These are phyloP conservation scores for Epirrhoe tristata DNA, from an alignment of 2,888 invertebrate genomes.

Conservation along the genomic window DNA sequence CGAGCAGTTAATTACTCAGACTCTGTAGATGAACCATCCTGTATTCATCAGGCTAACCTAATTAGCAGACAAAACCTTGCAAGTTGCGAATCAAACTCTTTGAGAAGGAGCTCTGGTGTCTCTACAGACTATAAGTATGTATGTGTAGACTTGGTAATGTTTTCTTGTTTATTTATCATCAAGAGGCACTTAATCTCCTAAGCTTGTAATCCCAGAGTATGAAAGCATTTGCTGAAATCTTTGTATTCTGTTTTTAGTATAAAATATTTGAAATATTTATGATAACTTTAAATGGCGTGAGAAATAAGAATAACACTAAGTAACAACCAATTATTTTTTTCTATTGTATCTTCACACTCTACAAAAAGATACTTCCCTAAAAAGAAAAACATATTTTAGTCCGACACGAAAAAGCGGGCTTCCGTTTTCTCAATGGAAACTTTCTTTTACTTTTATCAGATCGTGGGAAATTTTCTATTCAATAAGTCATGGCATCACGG, in stretches of 20 bases:
- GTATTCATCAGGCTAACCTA: constrained; percentile 79
- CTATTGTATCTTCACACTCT: constrained; percentile 43
- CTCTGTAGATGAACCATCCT: constrained; percentile 72
- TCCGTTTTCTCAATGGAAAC: constrained; percentile 42
- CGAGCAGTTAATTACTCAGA: constrained; percentile 77
- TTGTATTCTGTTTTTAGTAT: neutral
- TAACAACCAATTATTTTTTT: constrained; percentile 33
- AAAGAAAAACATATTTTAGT: constrained; percentile 32
- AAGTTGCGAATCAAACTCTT: constrained; percentile 62
- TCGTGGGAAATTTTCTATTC: constrained; percentile 66
- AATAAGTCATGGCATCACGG: constrained; percentile 64
- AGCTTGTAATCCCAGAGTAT: neutral
- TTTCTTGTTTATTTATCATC: neutral
- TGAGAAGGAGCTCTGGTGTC: constrained; percentile 46
- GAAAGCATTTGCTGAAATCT: neutral
- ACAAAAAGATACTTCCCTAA: constrained; percentile 32
- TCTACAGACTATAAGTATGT: constrained; percentile 3
- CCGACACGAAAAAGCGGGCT: constrained; percentile 32
- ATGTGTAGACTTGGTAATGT: neutral
- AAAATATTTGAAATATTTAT: too few relatives aligned
- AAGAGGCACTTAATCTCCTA: neutral
- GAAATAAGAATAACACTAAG: constrained; percentile 11
- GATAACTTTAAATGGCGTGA: neutral
- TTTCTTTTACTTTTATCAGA: constrained; percentile 51
- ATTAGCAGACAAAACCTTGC: constrained; percentile 73